phyloP scores from a whole-genome alignment of 2,113 vertebrate genomes.

The Tupaia chinensis region DNA sequence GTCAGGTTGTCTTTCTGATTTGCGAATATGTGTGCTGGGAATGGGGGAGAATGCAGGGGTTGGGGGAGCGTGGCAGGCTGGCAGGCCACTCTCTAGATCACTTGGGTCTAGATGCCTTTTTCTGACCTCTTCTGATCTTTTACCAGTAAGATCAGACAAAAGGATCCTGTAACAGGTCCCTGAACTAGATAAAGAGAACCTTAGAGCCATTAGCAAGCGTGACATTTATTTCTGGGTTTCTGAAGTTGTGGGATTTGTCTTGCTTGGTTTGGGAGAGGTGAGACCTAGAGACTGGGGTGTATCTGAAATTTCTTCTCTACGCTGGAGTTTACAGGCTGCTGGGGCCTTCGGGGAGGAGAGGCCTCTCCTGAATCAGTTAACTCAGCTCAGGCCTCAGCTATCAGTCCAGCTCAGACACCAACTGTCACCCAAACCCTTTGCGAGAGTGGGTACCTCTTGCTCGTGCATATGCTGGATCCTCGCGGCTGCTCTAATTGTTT shows the following conservation, averaged over 20 bases:
- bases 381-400: neutral
- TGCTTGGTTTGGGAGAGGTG: neutral
- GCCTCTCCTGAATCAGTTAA: neutral
- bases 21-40: neutral
- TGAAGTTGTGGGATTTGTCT: neutral
- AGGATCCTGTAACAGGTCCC: neutral
- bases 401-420: constrained; percentile 1
- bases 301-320: neutral
- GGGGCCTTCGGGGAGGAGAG: neutral
- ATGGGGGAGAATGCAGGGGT: neutral
- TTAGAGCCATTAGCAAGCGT: neutral
- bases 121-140: neutral
- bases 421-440: constrained; percentile 41
- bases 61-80: neutral
- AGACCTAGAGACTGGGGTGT: neutral
- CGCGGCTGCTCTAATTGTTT: constrained; percentile 59
- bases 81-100: neutral
- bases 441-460: neutral
- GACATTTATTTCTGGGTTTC: constrained; percentile 29
- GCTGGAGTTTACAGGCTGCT: neutral
- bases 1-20: neutral
- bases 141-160: neutral
- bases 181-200: neutral
- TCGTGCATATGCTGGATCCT: neutral
- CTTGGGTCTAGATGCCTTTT: neutral